Evolutionary conservation across 2,797 vertebrate genomes (phyloP).

Genomic region (Microhierax caerulescens): DNA sequence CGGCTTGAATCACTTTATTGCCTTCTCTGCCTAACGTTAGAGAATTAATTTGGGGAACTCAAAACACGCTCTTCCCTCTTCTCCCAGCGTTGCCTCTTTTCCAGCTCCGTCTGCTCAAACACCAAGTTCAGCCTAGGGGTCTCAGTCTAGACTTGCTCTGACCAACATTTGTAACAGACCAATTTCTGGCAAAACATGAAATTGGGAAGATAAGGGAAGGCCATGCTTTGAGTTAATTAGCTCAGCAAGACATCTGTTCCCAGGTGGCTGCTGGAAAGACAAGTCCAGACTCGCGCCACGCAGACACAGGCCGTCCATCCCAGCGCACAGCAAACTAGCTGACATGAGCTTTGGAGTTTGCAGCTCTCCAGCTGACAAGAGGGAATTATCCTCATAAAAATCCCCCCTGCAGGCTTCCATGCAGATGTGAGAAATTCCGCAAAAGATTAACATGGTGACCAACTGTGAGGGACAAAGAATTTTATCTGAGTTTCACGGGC

Average conservation of each 20-base stretch:
- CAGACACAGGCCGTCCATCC: background rate
- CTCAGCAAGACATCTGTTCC: background rate
- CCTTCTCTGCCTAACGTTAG: background rate
- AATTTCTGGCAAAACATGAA: background rate
- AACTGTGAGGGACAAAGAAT: background rate
- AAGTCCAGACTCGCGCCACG: background rate
- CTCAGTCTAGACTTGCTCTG: background rate
- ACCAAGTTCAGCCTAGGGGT: background rate
- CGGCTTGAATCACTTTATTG: background rate
- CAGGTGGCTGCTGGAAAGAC: background rate
- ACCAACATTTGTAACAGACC: background rate
- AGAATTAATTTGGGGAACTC: accelerated
- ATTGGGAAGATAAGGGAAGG: background rate
- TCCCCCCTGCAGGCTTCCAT: background rate
- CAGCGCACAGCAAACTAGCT: background rate
- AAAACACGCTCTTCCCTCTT: background rate
- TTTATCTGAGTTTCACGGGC: background rate
- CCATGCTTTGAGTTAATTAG: background rate
- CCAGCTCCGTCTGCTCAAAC: background rate
- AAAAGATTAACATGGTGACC: background rate
- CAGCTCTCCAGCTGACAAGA: background rate
- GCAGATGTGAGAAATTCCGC: constrained; percentile 47
- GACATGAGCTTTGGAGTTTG: background rate
- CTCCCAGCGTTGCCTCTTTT: background rate
- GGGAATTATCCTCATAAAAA: constrained; percentile 4